A percentile compares a stretch with the other conserved stretches of the same genome.
These are phyloP conservation scores for Idaea biselata DNA, from an alignment of 2,888 invertebrate genomes.

Conservation along the genomic window DNA sequence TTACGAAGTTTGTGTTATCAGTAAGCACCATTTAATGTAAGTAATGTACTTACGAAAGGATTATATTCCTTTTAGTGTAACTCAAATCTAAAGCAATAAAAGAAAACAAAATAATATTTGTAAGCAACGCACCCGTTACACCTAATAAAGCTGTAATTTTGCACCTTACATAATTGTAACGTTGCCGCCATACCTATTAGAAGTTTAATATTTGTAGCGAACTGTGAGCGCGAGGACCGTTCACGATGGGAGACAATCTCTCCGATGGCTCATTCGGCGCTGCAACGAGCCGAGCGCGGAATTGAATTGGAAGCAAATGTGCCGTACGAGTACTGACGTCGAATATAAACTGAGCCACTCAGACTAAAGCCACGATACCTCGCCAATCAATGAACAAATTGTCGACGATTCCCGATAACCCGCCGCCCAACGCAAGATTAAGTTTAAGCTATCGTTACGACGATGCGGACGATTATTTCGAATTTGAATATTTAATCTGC, in stretches of 20 bases:
- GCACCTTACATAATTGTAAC: conserved; percentile 21
- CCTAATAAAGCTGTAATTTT: conserved; percentile 18
- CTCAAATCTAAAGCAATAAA: neutral
- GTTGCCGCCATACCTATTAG: conserved; percentile 12
- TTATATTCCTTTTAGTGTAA: neutral
- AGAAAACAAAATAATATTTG: neutral
- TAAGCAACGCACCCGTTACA: neutral
- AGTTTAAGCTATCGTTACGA: conserved; percentile 34
- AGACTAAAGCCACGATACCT: conserved; percentile 47
- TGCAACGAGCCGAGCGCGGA: conserved; percentile 72
- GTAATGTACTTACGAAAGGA: neutral
- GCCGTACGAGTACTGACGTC: conserved; percentile 65
- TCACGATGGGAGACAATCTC: conserved; percentile 62
- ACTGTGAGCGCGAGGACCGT: conserved; percentile 30
- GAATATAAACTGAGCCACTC: conserved; percentile 70
- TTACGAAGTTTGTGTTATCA: too few species aligned
- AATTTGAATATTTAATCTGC: conserved; percentile 30
- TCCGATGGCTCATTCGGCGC: conserved; percentile 72
- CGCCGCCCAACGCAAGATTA: conserved; percentile 26
- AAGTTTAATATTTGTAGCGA: conserved; percentile 19
- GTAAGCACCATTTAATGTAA: too few species aligned
- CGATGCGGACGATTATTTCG: neutral
- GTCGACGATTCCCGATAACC: conserved; percentile 38
- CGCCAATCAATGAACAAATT: conserved; percentile 53
- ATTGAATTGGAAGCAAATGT: conserved; percentile 78